Evolutionary conservation across 2,797 vertebrate genomes (phyloP).

Genomic region (Cheirogaleus major): DNA sequence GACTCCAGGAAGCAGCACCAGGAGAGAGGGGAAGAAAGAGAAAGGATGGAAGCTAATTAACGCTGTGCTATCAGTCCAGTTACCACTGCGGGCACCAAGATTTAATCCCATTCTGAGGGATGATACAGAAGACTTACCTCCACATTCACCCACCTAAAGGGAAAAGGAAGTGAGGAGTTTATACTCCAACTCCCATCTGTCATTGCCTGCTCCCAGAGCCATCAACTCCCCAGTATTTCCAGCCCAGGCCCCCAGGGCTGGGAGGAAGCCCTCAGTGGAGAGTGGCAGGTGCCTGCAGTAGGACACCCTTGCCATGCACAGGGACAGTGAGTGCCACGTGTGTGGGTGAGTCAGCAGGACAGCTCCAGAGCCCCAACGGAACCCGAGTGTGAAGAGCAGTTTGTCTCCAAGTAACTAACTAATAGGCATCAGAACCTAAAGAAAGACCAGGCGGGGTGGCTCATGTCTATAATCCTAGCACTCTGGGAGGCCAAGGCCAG

Average conservation of each 20-base stretch:
- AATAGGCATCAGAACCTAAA: not conserved
- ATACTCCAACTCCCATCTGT: not conserved
- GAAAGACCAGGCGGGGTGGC: no score
- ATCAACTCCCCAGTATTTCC: not conserved
- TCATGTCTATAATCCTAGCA: no score
- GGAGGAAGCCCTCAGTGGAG: not conserved
- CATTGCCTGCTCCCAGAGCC: not conserved
- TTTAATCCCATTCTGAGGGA: not conserved
- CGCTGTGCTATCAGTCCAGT: fast-evolving
- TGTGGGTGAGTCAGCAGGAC: fast-evolving
- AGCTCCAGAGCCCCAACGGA: not conserved
- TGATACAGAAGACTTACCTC: not conserved
- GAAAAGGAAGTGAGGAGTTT: not conserved
- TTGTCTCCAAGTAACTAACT: not conserved
- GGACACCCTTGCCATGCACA: not conserved
- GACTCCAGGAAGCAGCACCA: not conserved
- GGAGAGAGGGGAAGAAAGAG: not conserved
- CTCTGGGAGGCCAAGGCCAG: no score
- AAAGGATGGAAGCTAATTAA: not conserved
- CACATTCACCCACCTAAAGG: not conserved
- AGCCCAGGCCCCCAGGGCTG: not conserved
- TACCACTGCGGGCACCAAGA: not conserved
- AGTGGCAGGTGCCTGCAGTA: not conserved
- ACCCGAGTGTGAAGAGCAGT: not conserved
- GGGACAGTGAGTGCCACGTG: not conserved